Conservation (phyloP, 2,888 invertebrate species). For the Leucania comma region DNA sequence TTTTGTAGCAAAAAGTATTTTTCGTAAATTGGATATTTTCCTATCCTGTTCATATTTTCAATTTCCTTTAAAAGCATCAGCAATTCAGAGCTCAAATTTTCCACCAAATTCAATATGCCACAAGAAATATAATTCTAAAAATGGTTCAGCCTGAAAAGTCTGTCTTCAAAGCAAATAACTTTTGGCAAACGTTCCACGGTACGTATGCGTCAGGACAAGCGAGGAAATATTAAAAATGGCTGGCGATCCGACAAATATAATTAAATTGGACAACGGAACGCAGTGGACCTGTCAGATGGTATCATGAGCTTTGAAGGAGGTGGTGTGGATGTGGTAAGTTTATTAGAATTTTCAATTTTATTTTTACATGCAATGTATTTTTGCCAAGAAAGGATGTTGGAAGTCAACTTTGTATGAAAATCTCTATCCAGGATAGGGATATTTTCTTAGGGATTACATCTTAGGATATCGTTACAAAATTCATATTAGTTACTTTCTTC, state of each 20-base stretch:
- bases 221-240: constrained; percentile 76
- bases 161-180: constrained; percentile 49
- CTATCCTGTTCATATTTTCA: neutral
- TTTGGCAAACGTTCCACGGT: constrained; percentile 62
- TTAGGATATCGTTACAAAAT: no score
- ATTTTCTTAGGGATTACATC: no score
- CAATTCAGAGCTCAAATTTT: constrained; percentile 8
- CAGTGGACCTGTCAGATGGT: constrained; percentile 73
- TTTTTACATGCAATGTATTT: no score
- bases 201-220: constrained; percentile 66
- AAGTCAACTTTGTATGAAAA: no score
- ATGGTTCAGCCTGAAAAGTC: constrained; percentile 40
- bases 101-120: constrained; percentile 16
- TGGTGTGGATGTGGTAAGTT: constrained; percentile 47
- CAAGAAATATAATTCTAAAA: constrained; percentile 41
- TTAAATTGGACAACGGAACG: constrained; percentile 82
- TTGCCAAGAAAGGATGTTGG: no score
- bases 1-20: neutral
- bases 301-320: constrained; percentile 48
- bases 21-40: neutral
- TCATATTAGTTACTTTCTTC: no score
- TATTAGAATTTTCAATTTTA: neutral
- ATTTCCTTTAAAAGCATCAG: constrained; percentile 8
- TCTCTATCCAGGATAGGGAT: no score
- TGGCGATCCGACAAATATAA: constrained; percentile 77